phyloP scores from a whole-genome alignment of 2,797 vertebrate species.

The Mormyrops boulengeri region DNA sequence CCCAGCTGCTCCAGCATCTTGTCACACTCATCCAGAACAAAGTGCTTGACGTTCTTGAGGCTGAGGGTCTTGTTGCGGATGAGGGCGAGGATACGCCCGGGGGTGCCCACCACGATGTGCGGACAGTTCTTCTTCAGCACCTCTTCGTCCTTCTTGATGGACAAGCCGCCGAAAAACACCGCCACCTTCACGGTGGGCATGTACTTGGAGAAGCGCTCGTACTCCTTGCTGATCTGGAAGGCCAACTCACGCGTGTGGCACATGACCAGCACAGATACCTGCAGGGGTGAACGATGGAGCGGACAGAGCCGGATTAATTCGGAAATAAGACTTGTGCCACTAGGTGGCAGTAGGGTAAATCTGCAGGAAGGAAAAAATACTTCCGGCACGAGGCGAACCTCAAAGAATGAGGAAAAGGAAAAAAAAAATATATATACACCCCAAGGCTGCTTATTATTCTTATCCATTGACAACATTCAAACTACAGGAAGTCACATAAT shows the following conservation, averaged over 20 bases:
- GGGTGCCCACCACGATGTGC: slow-evolving; percentile 80
- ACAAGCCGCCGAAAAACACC: slow-evolving; percentile 76
- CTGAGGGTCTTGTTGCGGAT: slow-evolving; percentile 70
- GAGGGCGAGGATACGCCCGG: slow-evolving; percentile 73
- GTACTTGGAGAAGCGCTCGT: slow-evolving; percentile 87
- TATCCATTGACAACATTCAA: neutral
- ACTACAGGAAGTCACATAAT: neutral
- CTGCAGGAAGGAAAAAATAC: neutral
- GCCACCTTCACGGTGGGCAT: slow-evolving; percentile 82
- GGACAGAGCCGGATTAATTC: neutral
- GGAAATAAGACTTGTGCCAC: neutral
- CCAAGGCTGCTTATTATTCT: neutral
- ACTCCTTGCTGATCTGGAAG: slow-evolving; percentile 90
- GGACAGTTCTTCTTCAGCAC: slow-evolving; percentile 78
- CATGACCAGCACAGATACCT: slow-evolving; percentile 84
- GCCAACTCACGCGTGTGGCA: slow-evolving; percentile 83
- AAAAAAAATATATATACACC: too few species aligned
- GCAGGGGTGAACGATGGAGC: neutral
- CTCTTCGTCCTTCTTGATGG: slow-evolving; percentile 80
- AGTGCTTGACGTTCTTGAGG: slow-evolving; percentile 79
- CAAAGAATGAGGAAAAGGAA: neutral
- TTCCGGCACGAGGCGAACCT: neutral
- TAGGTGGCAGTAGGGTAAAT: neutral
- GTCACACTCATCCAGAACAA: slow-evolving; percentile 81
- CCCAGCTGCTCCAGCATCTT: slow-evolving; percentile 82